These are phyloP conservation scores for Nudaria mundana DNA, from an alignment of 2,888 invertebrate genomes.

Conservation along the genomic window DNA sequence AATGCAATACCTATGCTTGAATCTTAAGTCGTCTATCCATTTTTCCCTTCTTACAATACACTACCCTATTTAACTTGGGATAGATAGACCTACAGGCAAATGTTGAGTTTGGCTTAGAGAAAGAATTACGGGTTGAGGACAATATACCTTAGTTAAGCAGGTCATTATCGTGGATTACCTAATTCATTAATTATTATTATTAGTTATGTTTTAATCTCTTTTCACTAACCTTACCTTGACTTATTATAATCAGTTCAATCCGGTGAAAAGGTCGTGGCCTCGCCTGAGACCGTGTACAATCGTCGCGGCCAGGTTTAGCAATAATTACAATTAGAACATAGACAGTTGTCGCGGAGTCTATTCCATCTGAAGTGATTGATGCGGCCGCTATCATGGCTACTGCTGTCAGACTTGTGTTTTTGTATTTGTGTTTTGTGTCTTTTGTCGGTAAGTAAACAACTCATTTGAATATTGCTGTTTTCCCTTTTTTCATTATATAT, in stretches of 20 bases:
- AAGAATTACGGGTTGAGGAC: too few species aligned
- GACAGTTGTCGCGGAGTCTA: slow-evolving; percentile 19
- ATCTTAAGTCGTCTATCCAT: too few species aligned
- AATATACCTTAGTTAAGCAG: too few species aligned
- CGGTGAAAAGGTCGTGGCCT: slow-evolving; percentile 61
- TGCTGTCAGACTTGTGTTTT: slow-evolving; percentile 28
- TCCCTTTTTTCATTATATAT: not conserved
- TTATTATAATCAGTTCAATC: slow-evolving; percentile 18
- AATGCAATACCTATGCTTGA: too few species aligned
- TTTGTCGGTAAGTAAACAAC: slow-evolving; percentile 23
- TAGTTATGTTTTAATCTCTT: too few species aligned
- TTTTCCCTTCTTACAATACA: too few species aligned
- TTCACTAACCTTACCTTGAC: slow-evolving; percentile 21
- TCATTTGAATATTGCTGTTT: not conserved
- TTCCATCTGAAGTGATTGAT: slow-evolving; percentile 18
- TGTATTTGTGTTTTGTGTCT: slow-evolving; percentile 28
- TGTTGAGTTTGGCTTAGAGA: too few species aligned
- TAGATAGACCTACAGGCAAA: too few species aligned
- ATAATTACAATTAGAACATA: slow-evolving; percentile 47
- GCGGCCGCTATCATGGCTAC: slow-evolving; percentile 31
- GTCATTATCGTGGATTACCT: too few species aligned
- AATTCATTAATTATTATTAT: too few species aligned
- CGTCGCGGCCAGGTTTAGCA: slow-evolving; percentile 50
- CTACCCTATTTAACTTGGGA: too few species aligned
- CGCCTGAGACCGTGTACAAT: slow-evolving; percentile 63